These are phyloP conservation scores for Siphamia tubifer DNA, from an alignment of 2,113 vertebrate genomes.

Conservation along the genomic window DNA sequence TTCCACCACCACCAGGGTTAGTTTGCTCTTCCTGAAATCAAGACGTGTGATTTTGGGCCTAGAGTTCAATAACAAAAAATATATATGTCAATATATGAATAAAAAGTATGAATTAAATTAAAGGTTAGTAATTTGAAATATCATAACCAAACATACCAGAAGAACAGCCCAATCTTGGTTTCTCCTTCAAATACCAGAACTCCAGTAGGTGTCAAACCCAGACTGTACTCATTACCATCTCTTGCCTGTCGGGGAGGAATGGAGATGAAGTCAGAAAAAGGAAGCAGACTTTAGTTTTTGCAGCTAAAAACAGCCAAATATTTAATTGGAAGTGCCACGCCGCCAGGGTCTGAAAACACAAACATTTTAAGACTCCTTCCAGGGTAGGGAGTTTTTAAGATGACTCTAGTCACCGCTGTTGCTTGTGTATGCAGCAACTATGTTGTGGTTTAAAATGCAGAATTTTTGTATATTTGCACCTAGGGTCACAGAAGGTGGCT, in stretches of 20 bases:
- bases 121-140: background rate
- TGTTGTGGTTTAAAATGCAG: no score
- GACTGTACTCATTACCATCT: conserved; percentile 97
- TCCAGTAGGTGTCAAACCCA: conserved; percentile 96
- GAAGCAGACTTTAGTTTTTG: no score
- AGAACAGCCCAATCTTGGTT: conserved; percentile 98
- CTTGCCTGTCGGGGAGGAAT: conserved; percentile 82
- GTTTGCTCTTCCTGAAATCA: conserved; percentile 97
- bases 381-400: no score
- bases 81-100: background rate
- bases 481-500: no score
- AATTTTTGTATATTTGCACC: no score
- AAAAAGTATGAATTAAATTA: background rate
- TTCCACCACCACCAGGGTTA: conserved; percentile 96
- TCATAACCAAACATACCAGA: conserved; percentile 84
- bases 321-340: no score
- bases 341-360: no score
- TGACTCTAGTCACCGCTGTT: no score
- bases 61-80: background rate
- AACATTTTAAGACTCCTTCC: no score
- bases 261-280: background rate
- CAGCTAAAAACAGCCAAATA: no score
- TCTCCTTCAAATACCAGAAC: conserved; percentile 98
- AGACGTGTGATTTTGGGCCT: conserved; percentile 98
- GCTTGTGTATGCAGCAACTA: no score